Conservation (phyloP, 2,113 vertebrate species). For the Glaucidium brasilianum region DNA sequence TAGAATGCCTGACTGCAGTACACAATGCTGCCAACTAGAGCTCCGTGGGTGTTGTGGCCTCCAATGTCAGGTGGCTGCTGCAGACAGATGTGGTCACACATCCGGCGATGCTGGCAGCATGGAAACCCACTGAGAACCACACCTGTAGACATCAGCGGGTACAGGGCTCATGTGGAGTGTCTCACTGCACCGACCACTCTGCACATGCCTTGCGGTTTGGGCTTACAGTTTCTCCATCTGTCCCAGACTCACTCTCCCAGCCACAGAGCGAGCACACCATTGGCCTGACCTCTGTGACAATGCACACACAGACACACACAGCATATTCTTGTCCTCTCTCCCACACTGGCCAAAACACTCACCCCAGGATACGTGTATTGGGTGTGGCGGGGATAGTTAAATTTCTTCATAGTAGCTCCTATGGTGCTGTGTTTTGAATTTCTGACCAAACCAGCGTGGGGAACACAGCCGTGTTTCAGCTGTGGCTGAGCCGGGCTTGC, state of each 20-base stretch:
- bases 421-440: neutral
- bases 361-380: neutral
- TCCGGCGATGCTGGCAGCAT: neutral
- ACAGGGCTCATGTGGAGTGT: neutral
- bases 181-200: neutral
- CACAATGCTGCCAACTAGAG: neutral
- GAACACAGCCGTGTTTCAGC: neutral
- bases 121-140: neutral
- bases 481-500: neutral
- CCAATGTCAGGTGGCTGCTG: neutral
- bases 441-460: neutral
- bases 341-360: neutral
- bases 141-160: neutral
- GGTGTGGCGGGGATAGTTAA: neutral
- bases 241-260: neutral
- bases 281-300: neutral
- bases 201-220: accelerated
- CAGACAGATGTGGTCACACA: neutral
- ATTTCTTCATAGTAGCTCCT: neutral
- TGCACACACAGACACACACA: neutral
- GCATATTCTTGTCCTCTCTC: neutral
- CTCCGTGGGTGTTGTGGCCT: neutral
- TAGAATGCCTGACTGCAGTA: neutral
- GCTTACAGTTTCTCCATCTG: neutral
- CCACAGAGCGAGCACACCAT: neutral